These are phyloP conservation scores for Morpho deidamia DNA, from an alignment of 2,888 invertebrate genomes.

Conservation along the genomic window DNA sequence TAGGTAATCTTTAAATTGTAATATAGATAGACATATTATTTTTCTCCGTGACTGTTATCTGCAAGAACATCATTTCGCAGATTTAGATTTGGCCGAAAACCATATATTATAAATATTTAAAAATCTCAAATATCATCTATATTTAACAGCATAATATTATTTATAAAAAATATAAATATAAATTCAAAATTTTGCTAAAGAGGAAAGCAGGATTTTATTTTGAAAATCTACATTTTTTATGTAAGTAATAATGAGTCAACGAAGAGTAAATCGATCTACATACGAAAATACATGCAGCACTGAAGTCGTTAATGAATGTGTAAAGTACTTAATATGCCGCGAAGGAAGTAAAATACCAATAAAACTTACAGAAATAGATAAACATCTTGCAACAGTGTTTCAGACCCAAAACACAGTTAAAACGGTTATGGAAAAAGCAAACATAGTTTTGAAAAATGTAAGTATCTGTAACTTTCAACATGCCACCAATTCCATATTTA, in stretches of 20 bases:
- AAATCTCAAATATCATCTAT: neutral
- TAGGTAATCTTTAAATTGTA: no score
- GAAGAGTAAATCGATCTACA: neutral
- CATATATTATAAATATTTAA: no score
- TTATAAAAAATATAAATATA: neutral
- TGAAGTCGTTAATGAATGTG: slow-evolving; percentile 52
- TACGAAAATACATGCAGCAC: slow-evolving; percentile 15
- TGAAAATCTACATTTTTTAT: no score
- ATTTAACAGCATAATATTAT: no score
- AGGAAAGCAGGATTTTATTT: neutral
- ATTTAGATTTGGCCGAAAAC: no score
- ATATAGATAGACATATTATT: no score
- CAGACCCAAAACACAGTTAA: neutral
- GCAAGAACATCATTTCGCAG: no score
- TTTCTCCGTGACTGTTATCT: no score
- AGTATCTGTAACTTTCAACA: neutral
- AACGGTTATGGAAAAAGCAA: slow-evolving; percentile 2
- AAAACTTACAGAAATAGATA: slow-evolving; percentile 52
- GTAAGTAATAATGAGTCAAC: slow-evolving; percentile 6
- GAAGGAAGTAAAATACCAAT: slow-evolving; percentile 65
- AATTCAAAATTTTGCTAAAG: neutral
- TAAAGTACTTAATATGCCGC: slow-evolving; percentile 51
- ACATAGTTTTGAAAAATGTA: slow-evolving; percentile 3
- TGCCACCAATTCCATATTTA: neutral
- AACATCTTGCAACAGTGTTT: slow-evolving; percentile 35